Percentiles rank a stretch among this genome's conserved stretches.
These are phyloP conservation scores for Lepidonotus clava DNA, from an alignment of 2,888 invertebrate genomes.

Conservation along the genomic window DNA sequence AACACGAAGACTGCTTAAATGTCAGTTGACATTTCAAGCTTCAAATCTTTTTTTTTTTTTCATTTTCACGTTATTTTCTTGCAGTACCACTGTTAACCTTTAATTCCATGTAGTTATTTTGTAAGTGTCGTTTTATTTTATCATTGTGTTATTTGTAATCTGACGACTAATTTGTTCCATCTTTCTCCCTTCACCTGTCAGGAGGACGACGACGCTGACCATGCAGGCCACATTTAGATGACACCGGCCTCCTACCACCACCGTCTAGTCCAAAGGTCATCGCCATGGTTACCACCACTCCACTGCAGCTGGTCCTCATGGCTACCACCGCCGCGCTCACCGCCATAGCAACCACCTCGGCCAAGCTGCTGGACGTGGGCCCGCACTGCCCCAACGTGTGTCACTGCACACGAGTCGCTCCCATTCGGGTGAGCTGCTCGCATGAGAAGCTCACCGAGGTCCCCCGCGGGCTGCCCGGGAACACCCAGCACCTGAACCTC, in stretches of 20 bases:
- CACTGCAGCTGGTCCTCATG: not conserved
- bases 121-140: no score
- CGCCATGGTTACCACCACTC: not conserved
- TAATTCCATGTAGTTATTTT: no score
- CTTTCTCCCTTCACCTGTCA: no score
- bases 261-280: slow-evolving; percentile 25
- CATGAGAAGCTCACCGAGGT: not conserved
- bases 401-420: not conserved
- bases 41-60: no score
- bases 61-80: no score
- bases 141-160: no score
- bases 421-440: not conserved
- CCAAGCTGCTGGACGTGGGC: not conserved
- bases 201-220: not conserved
- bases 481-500: not conserved
- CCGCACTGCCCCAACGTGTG: not conserved
- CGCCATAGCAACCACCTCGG: not conserved
- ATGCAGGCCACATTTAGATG: slow-evolving; percentile 6
- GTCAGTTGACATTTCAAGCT: no score
- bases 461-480: not conserved
- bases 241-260: not conserved
- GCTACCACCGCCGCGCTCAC: not conserved
- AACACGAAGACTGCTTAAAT: no score
- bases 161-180: no score
- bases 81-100: no score